Base-by-base conservation (phyloP, 2,888 invertebrate genomes). In the Synergus umbraculus region DNA sequence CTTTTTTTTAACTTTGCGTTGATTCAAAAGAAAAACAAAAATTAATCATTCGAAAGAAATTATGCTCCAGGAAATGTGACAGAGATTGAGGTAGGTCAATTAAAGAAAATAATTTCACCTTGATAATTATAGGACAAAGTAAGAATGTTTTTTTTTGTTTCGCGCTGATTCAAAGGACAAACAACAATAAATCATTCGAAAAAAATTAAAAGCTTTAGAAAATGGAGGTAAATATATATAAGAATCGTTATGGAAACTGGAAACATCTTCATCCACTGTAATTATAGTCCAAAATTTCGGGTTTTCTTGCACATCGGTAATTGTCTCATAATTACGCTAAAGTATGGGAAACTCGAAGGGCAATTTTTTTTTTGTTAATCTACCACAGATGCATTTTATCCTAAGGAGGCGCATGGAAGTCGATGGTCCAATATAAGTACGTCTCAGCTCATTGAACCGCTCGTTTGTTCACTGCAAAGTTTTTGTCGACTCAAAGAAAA, bases 1-100 rank as follows among this genome's bases (percentile, higher is more conserved):
- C 18, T 58, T 18, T 58, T 18, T 12, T 12, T 18, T 9, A 10
- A 18, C 37, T 37, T 37, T 5, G 37, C 37, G 18, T 3, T 58
- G 10, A 58, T 18, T n/a, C 58, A 4, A 9, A 58, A 58, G 9
- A 54, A 37, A 41, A 73, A 69, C 46, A 41, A 85, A 86, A 85
- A 86, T 84, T 88, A 89, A 90, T 90, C 87, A 90, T 86, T 58
- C 12, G 85, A 85, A 86, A 87, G 87, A 89, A 87, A 86, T 63
- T 5, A 63, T 12, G 29, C 29, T 60, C 12, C 7, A 29, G 29
- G 13, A 13, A 63, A 29, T 5, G 18, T 58, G 18, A 58, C 18
- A 58, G 18, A 58, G 9, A 18, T 58, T 58, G 18, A 58, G 18
- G 58, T 58, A 18, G 58, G 58, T 3, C 58, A 58, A 58, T 58